These are phyloP conservation scores for Anthopleura xanthogrammica DNA, from an alignment of 92 coral and sea anemone species.

Conservation along the genomic window DNA sequence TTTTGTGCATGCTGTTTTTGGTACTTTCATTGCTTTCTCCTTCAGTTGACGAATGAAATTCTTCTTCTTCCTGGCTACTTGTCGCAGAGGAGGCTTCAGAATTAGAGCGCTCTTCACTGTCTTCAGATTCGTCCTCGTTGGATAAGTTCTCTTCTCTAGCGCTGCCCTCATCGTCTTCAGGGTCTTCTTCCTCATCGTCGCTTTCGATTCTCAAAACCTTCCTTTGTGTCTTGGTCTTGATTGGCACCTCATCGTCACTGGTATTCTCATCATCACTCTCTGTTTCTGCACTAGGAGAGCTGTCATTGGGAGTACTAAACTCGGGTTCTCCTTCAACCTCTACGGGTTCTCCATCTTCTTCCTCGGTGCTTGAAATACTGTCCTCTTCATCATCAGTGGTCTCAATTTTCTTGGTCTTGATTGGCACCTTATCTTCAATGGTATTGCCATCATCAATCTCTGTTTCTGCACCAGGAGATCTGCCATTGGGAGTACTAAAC, in stretches of 20 bases:
- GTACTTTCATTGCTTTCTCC: conserved; percentile 1
- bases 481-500: not conserved
- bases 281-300: not conserved
- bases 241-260: conserved; percentile 9
- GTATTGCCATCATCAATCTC: not conserved
- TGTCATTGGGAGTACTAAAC: not conserved
- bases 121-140: not conserved
- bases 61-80: not conserved
- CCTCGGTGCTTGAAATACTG: not conserved
- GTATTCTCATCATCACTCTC: not conserved
- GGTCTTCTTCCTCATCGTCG: conserved; percentile 19
- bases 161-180: not conserved
- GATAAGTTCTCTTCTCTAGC: conserved; percentile 2
- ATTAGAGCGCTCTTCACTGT: not conserved
- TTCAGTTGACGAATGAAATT: not conserved
- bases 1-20: conserved; percentile 1
- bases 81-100: not conserved
- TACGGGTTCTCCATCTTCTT: not conserved
- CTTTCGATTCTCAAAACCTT: conserved; percentile 24
- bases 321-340: not conserved
- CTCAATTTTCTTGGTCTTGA: not conserved
- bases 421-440: conserved; percentile 7
- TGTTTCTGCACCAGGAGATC: not conserved
- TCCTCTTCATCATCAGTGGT: conserved; percentile 20
- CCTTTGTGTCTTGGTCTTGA: not conserved